phyloP scores from a whole-genome alignment of 2,113 vertebrate species.

The Hymenochirus boettgeri region DNA sequence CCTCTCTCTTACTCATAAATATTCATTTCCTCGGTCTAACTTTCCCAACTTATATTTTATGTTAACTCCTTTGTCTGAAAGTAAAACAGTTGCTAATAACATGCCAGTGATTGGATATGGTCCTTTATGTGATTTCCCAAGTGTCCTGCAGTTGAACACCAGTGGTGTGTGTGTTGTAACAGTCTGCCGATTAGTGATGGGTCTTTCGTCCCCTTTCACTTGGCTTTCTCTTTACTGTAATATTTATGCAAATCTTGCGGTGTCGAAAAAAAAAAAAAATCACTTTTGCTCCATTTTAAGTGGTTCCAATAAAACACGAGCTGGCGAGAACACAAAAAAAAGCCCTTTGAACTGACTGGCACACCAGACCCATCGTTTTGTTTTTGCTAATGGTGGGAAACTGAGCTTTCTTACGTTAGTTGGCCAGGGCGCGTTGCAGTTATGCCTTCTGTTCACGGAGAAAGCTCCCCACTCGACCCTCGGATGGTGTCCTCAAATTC shows the following conservation, averaged over 20 bases:
- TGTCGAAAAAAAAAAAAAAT: neutral
- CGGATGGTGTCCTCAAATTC: no score
- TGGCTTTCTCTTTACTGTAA: neutral
- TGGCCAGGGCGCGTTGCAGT: neutral
- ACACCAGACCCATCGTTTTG: neutral
- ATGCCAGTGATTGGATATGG: neutral
- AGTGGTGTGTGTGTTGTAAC: no score
- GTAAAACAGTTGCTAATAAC: neutral
- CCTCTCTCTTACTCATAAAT: conserved; percentile 17
- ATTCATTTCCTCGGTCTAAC: neutral
- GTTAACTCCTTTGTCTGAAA: conserved; percentile 8
- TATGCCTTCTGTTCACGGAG: neutral
- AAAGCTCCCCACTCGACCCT: no score
- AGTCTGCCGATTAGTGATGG: neutral
- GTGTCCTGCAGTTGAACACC: no score
- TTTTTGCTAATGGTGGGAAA: neutral
- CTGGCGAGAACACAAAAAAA: neutral
- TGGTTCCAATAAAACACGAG: neutral
- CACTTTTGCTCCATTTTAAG: neutral
- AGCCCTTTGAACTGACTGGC: neutral
- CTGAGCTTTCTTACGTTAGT: neutral
- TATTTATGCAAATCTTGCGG: neutral
- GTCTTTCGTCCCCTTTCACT: neutral
- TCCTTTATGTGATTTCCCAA: neutral
- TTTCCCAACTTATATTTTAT: conserved; percentile 2